Evolutionary conservation across 1,140 invertebrate genomes (phyloP).

Genomic region (Megalonaias nervosa): DNA sequence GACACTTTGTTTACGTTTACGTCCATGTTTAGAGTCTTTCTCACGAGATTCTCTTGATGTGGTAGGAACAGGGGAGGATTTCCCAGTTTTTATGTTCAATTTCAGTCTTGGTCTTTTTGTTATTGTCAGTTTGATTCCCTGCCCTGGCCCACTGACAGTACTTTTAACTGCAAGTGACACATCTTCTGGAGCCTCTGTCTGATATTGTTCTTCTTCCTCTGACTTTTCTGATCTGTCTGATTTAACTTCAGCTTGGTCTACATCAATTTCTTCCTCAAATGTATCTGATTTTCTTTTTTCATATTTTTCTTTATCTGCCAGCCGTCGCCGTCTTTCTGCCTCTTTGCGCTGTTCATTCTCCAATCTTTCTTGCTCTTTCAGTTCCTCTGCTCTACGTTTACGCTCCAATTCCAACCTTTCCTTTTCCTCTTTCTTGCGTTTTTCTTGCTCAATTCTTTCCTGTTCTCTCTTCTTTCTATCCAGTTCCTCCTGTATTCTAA

Average conservation of each 20-base stretch:
- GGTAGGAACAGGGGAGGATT: conserved; percentile 30
- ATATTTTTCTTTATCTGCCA: conserved; percentile 15
- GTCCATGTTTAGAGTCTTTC: conserved; percentile 32
- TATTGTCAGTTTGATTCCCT: conserved; percentile 71
- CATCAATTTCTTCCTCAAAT: conserved; percentile 36
- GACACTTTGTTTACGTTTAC: conserved; percentile 49
- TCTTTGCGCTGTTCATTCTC: conserved; percentile 30
- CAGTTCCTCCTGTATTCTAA: conserved; percentile 45
- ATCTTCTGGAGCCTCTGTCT: conserved; percentile 26
- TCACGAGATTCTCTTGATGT: conserved; percentile 31
- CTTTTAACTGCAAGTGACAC: conserved; percentile 59
- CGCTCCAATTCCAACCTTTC: conserved; percentile 31
- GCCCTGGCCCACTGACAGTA: conserved; percentile 62
- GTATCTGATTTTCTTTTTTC: conserved; percentile 16
- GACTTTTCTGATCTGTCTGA: conserved; percentile 39
- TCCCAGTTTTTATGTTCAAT: conserved; percentile 16
- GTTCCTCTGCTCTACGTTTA: conserved; percentile 16
- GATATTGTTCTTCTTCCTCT: conserved; percentile 33
- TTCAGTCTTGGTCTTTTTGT: conserved; percentile 51
- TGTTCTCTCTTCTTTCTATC: conserved; percentile 39
- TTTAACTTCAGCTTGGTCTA: conserved; percentile 24
- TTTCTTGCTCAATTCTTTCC: conserved; percentile 25
- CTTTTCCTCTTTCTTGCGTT: conserved; percentile 37
- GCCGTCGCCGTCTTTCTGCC: conserved; percentile 31
- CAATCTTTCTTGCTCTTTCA: conserved; percentile 12